Conservation (phyloP, 37 sponge, comb jelly and placozoan genomes). For the Bolinopsis microptera region DNA sequence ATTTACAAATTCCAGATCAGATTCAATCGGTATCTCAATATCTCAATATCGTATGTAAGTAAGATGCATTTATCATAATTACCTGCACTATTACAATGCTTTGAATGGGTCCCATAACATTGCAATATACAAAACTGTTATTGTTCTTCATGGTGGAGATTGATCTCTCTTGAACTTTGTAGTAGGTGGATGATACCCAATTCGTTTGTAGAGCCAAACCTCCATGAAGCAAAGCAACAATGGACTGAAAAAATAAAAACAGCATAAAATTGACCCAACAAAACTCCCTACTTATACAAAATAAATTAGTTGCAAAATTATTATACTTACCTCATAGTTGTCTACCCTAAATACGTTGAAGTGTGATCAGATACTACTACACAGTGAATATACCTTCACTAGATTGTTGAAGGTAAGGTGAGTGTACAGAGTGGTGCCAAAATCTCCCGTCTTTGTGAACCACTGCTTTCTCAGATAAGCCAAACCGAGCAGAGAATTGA, state of each 20-base stretch:
- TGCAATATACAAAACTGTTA: not conserved
- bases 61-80: too few relatives aligned
- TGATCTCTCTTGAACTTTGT: not conserved
- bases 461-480: conserved; percentile 5
- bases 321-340: too few relatives aligned
- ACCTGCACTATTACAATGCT: not conserved
- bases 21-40: too few relatives aligned
- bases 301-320: too few relatives aligned
- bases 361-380: too few relatives aligned
- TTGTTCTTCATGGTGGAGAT: not conserved
- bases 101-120: not conserved
- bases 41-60: too few relatives aligned
- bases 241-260: not conserved
- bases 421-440: not conserved
- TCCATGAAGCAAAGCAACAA: not conserved
- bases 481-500: not conserved
- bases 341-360: too few relatives aligned
- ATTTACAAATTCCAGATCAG: too few relatives aligned
- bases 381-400: not conserved
- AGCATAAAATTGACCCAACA: too few relatives aligned
- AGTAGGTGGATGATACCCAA: not conserved
- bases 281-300: too few relatives aligned
- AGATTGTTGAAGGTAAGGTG: conserved; percentile 10
- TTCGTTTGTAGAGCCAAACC: not conserved
- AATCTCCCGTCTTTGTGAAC: not conserved